Conservation (phyloP, 2,797 vertebrate species). For the Morus bassanus region DNA sequence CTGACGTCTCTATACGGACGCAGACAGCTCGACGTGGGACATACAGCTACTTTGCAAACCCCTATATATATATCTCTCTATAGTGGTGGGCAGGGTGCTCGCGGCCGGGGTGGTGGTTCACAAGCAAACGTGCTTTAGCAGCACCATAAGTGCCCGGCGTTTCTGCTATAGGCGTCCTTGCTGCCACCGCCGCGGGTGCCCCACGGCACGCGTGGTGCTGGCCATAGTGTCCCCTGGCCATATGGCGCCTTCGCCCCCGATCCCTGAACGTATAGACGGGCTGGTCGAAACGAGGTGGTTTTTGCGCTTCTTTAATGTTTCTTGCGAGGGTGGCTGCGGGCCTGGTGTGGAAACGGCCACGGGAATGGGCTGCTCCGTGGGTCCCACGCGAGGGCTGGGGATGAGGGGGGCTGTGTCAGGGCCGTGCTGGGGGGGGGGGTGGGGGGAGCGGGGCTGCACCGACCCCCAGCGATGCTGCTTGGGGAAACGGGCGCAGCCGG, state of each 20-base stretch:
- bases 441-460: neutral
- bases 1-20: neutral
- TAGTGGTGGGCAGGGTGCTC: neutral
- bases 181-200: neutral
- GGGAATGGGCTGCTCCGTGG: neutral
- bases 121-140: fast-evolving
- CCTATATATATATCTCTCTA: neutral
- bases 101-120: no score
- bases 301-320: fast-evolving
- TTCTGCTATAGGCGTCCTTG: fast-evolving
- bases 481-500: fast-evolving
- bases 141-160: fast-evolving
- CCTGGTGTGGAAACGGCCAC: fast-evolving
- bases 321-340: neutral
- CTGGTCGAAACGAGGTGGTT: no score
- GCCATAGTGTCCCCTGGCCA: neutral
- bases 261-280: fast-evolving
- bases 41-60: fast-evolving
- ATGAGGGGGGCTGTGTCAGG: neutral
- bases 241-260: neutral
- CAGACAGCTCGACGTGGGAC: neutral
- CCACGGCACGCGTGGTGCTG: no score
- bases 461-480: neutral
- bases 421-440: neutral
- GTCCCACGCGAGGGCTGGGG: neutral